These are phyloP conservation scores for Hiodon tergisus DNA, from an alignment of 2,113 vertebrate genomes.

Conservation along the genomic window DNA sequence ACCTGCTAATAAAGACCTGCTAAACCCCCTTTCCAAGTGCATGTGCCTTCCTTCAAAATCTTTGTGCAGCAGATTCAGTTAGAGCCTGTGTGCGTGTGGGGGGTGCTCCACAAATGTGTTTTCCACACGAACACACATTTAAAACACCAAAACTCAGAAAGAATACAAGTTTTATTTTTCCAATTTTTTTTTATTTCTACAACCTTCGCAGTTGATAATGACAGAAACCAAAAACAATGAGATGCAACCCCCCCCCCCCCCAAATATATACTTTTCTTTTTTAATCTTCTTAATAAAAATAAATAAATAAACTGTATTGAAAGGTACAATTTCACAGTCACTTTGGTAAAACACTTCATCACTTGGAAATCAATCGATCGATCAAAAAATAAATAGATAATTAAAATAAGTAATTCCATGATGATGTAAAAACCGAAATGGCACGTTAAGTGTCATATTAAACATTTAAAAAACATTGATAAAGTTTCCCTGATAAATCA, in stretches of 20 bases:
- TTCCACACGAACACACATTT: conserved; percentile 7
- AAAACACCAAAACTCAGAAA: conserved; percentile 43
- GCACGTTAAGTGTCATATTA: conserved; percentile 90
- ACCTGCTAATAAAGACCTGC: neutral
- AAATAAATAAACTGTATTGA: conserved; percentile 81
- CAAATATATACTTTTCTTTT: conserved; percentile 56
- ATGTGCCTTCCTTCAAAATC: too few relatives aligned
- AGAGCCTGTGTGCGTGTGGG: neutral
- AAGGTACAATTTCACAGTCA: conserved; percentile 94
- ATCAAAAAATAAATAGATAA: conserved; percentile 56
- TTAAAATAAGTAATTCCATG: conserved; percentile 69
- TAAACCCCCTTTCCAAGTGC: too few relatives aligned
- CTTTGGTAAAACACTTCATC: conserved; percentile 96
- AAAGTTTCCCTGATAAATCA: conserved; percentile 99
- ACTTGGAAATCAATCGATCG: conserved; percentile 69
- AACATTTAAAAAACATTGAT: conserved; percentile 99
- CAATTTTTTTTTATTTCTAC: conserved; percentile 71
- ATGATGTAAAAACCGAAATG: conserved; percentile 81
- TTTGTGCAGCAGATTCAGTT: neutral
- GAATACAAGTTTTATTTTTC: conserved; percentile 53
- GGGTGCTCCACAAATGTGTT: conserved; percentile 7
- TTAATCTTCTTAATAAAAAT: conserved; percentile 83
- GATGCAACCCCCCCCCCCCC: conserved; percentile 51
- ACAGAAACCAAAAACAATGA: conserved; percentile 79
- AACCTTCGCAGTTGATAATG: conserved; percentile 85